Evolutionary conservation across 30 jellyfish, hydroid and myxozoan species (phyloP).

Genomic region (Clytia hemisphaerica): DNA sequence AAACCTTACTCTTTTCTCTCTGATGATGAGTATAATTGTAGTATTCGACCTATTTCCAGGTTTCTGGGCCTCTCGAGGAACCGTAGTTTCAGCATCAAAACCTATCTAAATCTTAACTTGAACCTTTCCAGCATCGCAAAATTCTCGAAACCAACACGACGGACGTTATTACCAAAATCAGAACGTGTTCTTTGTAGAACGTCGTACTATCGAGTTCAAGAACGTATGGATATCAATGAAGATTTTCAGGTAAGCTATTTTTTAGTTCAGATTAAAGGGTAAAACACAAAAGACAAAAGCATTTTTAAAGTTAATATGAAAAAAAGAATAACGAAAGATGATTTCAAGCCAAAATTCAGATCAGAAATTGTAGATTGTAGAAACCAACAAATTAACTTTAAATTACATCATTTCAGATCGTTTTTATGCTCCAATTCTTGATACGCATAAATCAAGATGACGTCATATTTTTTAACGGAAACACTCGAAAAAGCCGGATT

Average conservation of each 20-base stretch:
- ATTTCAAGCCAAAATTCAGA: not conserved
- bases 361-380: not conserved
- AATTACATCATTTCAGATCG: not conserved
- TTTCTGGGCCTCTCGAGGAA: no score
- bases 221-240: conserved; percentile 29
- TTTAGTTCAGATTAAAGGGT: no score
- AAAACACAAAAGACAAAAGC: no score
- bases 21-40: no score
- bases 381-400: not conserved
- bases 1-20: not conserved
- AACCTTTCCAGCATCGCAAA: conserved; percentile 9
- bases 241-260: conserved; percentile 40
- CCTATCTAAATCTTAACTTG: conserved; percentile 7
- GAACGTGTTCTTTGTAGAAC: conserved; percentile 45
- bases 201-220: conserved; percentile 37
- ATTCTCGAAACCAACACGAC: conserved; percentile 8
- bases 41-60: no score
- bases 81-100: not conserved
- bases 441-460: no score
- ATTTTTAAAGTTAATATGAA: no score
- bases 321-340: no score
- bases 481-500: no score
- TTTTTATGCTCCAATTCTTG: no score
- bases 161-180: conserved; percentile 10
- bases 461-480: no score